Evolutionary conservation across 2,113 vertebrate genomes (phyloP).

Genomic region (Physeter macrocephalus): DNA sequence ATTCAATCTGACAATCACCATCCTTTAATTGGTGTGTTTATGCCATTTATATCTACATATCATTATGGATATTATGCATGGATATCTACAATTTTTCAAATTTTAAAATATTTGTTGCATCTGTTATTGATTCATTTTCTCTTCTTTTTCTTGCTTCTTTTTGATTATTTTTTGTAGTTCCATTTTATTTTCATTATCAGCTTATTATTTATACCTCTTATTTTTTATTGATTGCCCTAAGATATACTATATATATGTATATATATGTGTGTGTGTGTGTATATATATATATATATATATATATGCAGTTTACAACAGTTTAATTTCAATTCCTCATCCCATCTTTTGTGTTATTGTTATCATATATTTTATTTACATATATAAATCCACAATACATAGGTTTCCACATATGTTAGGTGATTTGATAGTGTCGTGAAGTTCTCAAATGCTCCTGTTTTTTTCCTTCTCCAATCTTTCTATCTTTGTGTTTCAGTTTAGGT

Average conservation of each 20-base stretch:
- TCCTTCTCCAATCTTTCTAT: not conserved
- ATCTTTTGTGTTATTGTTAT: not conserved
- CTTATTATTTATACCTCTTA: not conserved
- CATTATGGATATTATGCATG: not conserved
- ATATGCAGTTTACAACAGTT: not conserved
- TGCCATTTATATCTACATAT: not conserved
- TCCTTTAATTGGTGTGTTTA: not conserved
- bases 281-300: not conserved
- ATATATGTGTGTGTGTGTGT: not conserved
- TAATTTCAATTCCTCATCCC: not conserved
- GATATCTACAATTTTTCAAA: not conserved
- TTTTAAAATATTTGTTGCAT: not conserved
- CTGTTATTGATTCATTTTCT: not conserved
- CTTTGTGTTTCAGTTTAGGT: not conserved
- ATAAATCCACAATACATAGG: not conserved
- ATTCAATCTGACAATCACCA: not conserved
- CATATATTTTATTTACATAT: not conserved
- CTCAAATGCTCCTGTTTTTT: not conserved
- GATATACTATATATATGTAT: not conserved
- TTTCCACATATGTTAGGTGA: not conserved
- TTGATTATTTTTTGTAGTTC: not conserved
- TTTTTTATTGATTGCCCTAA: not conserved
- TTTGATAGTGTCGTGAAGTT: not conserved
- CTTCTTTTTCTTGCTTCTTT: not conserved
- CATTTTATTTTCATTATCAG: conserved; percentile 11